Percentiles rank a stretch among this genome's conserved stretches.
Evolutionary conservation across 2,113 vertebrate species (phyloP).

Genomic region (Mastomys coucha): DNA sequence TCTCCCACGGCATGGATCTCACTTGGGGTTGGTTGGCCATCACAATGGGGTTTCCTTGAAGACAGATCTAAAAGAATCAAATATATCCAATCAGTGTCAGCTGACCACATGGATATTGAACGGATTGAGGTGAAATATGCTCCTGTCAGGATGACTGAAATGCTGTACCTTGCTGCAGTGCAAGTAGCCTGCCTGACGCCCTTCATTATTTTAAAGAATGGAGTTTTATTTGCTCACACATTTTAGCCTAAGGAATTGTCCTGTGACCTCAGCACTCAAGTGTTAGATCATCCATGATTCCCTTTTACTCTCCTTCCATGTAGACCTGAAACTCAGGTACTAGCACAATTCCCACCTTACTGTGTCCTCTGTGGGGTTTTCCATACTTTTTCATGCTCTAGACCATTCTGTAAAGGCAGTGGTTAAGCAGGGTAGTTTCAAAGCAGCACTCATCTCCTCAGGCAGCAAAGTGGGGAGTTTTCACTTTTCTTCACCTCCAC

Average conservation of each 20-base stretch:
- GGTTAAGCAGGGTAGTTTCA: not conserved
- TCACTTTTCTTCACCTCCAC: rapidly evolving
- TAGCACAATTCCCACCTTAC: rapidly evolving
- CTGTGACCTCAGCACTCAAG: not conserved
- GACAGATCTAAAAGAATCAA: not conserved
- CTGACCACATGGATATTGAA: no score
- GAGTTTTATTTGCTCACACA: not conserved
- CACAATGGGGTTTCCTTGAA: not conserved
- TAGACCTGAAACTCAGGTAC: not conserved
- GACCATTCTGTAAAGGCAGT: not conserved
- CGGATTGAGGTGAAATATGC: not conserved
- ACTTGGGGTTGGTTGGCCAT: no score
- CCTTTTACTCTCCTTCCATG: no score
- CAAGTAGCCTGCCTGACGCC: no score
- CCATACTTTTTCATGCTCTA: not conserved
- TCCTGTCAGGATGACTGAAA: not conserved
- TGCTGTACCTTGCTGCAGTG: not conserved
- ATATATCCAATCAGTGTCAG: not conserved
- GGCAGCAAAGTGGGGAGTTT: not conserved
- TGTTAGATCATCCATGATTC: not conserved
- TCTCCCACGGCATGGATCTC: no score
- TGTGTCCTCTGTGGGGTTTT: rapidly evolving
- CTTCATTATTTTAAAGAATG: no score
- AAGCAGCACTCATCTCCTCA: no score
- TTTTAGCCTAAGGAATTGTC: not conserved